Evolutionary conservation across 2,888 invertebrate genomes (phyloP), one percentile per base, ranked within the genome.

Genomic region (Crossocerus cetratus): DNA sequence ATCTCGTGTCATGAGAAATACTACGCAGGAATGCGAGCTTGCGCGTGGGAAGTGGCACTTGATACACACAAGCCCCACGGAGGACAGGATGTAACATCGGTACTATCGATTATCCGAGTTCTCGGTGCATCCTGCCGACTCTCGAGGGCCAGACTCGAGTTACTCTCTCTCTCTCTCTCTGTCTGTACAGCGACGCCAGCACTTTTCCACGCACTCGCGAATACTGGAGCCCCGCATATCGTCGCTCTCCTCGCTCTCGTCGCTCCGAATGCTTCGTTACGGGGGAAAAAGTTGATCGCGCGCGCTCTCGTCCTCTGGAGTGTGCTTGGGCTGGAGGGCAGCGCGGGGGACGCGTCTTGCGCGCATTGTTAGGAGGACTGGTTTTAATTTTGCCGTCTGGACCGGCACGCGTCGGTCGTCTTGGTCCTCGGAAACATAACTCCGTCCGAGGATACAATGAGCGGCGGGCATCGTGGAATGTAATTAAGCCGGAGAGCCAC

Each of bases 401-500:
- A 44, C 58, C 43, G 16, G 42, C 18, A 44, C 53, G 43, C 49
- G 54, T 21, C 62, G 44, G 16, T 69, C 69, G 72, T 73, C 72
- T 55, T 71, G 72, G 74, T 72, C 75, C 71, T 66, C 66, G 63
- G 74, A 72, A 76, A 77, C 86, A 83, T 86, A 86, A 86, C 85
- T 86, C 78, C 66, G 79, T 81, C 81, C 76, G 76, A 81, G 81
- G 77, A 84, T 83, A 86, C 86, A 84, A 86, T 86, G 83, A 85
- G 82, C 78, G 78, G 74, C 74, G 75, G 63, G 75, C 79, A 82
- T 80, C 76, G 83, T 80, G 88, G 88, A 88, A 88, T 88, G 88
- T 87, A 88, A 88, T 88, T 88, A 88, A 87, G 87, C 84, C 71
- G 82, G 84, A 32, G 49, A 84, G 85, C 84, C 71, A 78, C 82